Conservation (phyloP, 30 jellyfish, hydroid and myxozoan genomes). For the Rhopilema esculentum region DNA sequence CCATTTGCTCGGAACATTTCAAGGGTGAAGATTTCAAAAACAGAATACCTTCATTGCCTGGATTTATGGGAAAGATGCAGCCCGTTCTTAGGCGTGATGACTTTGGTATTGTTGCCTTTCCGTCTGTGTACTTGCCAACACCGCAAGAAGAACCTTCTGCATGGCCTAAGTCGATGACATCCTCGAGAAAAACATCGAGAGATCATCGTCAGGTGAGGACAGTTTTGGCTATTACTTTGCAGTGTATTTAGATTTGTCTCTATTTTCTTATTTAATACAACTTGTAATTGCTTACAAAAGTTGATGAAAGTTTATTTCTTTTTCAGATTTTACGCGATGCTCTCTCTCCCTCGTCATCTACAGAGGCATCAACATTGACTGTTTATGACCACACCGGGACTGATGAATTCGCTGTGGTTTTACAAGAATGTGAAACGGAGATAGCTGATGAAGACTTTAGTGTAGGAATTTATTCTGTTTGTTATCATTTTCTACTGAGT, state of each 20-base stretch:
- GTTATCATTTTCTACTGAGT: background rate
- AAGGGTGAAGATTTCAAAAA: conserved; percentile 9
- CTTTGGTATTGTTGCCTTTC: background rate
- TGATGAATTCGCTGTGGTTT: background rate
- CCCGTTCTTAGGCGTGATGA: conserved; percentile 19
- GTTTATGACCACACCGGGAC: background rate
- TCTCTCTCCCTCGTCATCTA: background rate
- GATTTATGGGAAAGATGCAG: conserved; percentile 12
- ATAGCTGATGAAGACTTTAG: background rate
- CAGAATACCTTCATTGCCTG: conserved; percentile 15
- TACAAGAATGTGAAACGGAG: conserved; percentile 11
- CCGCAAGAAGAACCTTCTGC: conserved; percentile 15
- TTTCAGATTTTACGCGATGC: conserved; percentile 5
- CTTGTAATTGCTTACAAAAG: background rate
- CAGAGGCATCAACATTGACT: background rate
- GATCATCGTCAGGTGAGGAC: conserved; percentile 13
- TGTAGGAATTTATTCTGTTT: conserved; percentile 4
- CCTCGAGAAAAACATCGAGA: conserved; percentile 1
- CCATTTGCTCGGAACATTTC: conserved; percentile 12
- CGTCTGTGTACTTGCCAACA: background rate
- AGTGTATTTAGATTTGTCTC: background rate
- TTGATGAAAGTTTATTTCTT: background rate
- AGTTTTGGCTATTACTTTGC: conserved; percentile 2
- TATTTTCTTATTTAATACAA: background rate
- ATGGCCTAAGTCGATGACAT: background rate